phyloP scores from a whole-genome alignment of 2,113 vertebrate genomes.

The Ascaphus truei region DNA sequence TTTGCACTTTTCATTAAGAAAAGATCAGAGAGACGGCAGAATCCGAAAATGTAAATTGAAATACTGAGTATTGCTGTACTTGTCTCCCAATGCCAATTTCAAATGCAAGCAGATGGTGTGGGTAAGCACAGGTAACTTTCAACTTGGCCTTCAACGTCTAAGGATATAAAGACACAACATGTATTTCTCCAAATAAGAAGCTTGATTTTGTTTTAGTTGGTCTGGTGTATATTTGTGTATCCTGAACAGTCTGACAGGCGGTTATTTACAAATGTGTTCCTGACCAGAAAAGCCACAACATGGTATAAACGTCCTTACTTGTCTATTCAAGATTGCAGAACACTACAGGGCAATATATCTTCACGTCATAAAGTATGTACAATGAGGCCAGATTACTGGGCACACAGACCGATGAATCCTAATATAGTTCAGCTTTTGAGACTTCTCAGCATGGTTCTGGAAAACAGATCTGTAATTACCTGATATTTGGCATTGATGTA shows the following conservation, averaged over 20 bases:
- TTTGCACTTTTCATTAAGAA: too few species aligned
- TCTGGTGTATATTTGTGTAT: conserved; percentile 73
- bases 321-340: conserved; percentile 31
- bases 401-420: conserved; percentile 4
- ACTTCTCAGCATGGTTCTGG: conserved; percentile 22
- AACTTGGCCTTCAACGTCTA: conserved; percentile 1
- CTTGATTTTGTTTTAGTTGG: conserved; percentile 75
- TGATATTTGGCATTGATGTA: conserved; percentile 3
- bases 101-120: not conserved
- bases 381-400: conserved; percentile 11
- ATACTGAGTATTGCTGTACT: not conserved
- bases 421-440: conserved; percentile 12
- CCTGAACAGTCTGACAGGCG: conserved; percentile 73
- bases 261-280: conserved; percentile 79
- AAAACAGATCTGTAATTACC: conserved; percentile 28
- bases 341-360: conserved; percentile 27
- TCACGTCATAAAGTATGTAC: conserved; percentile 4
- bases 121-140: not conserved
- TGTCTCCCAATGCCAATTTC: not conserved
- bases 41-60: too few species aligned
- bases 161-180: conserved; percentile 70
- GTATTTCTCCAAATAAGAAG: conserved; percentile 69
- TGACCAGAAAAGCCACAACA: conserved; percentile 56
- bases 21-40: too few species aligned
- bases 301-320: conserved; percentile 33